Evolutionary conservation across 2,888 invertebrate genomes (phyloP).

Genomic region (Macaria liturata): DNA sequence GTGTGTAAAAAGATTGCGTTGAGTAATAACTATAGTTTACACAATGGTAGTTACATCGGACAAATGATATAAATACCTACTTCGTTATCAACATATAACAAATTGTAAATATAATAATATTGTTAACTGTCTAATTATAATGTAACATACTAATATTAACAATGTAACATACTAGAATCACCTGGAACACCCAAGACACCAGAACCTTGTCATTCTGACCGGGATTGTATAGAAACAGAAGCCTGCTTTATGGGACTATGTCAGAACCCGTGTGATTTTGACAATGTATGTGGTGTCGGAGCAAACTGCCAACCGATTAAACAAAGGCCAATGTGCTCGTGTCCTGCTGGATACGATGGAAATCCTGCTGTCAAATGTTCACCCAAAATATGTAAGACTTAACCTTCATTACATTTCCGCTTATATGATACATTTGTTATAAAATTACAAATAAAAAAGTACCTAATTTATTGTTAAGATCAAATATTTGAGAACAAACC

Average conservation of each 20-base stretch:
- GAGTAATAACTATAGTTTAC: conserved; percentile 7
- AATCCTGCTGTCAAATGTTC: conserved; percentile 92
- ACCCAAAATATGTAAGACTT: conserved; percentile 89
- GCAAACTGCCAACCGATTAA: conserved; percentile 91
- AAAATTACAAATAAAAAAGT: no score
- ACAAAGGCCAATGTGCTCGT: conserved; percentile 92
- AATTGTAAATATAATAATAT: conserved; percentile 49
- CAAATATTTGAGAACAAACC: no score
- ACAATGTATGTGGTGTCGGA: conserved; percentile 88
- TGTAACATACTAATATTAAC: conserved; percentile 66
- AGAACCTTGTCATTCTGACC: conserved; percentile 92
- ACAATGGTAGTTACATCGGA: conserved; percentile 70
- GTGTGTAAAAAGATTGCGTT: neutral
- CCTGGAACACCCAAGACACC: conserved; percentile 87
- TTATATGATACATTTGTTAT: conserved; percentile 42
- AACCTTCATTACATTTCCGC: conserved; percentile 38
- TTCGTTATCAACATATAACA: conserved; percentile 15
- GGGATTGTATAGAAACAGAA: conserved; percentile 92
- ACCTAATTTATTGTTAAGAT: no score
- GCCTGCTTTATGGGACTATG: conserved; percentile 92
- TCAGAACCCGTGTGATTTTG: conserved; percentile 92
- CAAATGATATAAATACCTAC: conserved; percentile 50
- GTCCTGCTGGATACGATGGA: conserved; percentile 91
- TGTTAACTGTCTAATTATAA: conserved; percentile 37
- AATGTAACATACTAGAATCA: conserved; percentile 85